These are phyloP conservation scores for Andrena cerasifolii DNA, from an alignment of 1,140 invertebrate genomes.

Conservation along the genomic window DNA sequence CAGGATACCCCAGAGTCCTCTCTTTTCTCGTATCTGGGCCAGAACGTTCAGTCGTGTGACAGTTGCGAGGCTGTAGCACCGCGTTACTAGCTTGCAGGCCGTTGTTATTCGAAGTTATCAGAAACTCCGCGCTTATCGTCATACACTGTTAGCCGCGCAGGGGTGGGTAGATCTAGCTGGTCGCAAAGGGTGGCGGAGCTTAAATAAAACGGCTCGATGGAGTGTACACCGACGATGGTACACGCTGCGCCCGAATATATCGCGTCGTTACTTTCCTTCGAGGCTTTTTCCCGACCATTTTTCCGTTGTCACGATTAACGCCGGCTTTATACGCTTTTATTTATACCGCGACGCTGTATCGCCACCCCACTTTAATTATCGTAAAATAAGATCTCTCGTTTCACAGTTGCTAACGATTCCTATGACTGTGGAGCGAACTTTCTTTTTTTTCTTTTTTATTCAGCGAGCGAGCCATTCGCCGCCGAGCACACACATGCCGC, in stretches of 20 bases:
- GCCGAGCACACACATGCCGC: background rate
- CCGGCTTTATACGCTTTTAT: no score
- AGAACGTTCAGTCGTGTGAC: background rate
- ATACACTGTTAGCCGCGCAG: background rate
- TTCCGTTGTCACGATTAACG: background rate
- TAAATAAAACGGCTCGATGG: slow-evolving; percentile 24
- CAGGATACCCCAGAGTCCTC: background rate
- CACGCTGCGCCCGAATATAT: background rate
- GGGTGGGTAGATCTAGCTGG: background rate
- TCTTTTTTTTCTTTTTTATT: no score
- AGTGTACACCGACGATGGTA: background rate
- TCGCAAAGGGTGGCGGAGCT: background rate
- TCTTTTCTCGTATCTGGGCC: background rate
- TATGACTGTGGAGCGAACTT: background rate
- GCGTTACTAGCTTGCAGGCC: background rate
- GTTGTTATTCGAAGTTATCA: slow-evolving; percentile 15
- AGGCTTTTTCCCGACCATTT: background rate
- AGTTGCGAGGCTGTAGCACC: background rate
- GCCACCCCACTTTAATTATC: background rate
- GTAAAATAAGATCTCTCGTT: background rate
- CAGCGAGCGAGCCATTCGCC: background rate
- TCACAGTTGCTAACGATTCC: background rate
- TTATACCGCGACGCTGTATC: no score
- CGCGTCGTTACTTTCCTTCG: background rate
- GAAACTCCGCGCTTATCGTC: slow-evolving; percentile 19